A percentile compares a stretch with the other conserved stretches of the same genome.
Evolutionary conservation across 2,113 vertebrate species (phyloP).

Genomic region (Cinclus cinclus): DNA sequence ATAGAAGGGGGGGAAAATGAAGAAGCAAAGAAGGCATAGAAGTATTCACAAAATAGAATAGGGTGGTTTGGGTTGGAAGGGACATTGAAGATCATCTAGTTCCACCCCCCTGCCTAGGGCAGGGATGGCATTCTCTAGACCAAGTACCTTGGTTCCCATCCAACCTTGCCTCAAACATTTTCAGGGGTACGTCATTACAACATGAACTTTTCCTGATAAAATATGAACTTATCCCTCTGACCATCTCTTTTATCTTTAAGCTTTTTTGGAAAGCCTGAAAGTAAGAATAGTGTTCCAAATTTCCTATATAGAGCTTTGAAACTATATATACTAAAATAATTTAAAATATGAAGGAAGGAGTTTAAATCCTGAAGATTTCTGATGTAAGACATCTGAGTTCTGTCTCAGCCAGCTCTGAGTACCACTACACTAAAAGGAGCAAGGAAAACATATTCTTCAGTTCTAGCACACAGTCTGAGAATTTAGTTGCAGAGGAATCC

Average conservation of each 20-base stretch:
- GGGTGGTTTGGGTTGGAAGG: not conserved
- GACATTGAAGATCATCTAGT: not conserved
- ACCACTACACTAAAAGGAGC: not conserved
- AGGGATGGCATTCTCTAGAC: not conserved
- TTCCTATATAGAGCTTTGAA: not conserved
- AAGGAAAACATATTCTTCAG: not conserved
- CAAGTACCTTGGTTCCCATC: not conserved
- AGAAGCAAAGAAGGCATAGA: not conserved
- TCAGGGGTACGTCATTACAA: not conserved
- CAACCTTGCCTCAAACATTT: not conserved
- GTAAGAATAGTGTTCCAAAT: not conserved
- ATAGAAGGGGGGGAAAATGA: not conserved
- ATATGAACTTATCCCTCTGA: not conserved
- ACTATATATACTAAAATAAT: not conserved
- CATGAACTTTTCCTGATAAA: not conserved
- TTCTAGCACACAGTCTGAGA: not conserved
- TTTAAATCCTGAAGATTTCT: not conserved
- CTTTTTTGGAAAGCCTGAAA: not conserved
- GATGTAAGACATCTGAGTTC: not conserved
- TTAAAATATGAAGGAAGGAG: not conserved
- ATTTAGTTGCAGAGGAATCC: not conserved
- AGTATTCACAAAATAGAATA: not conserved
- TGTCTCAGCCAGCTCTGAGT: not conserved
- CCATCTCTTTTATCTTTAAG: not conserved
- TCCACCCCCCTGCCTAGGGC: fast-evolving